phyloP scores from a whole-genome alignment of 2,113 vertebrate genomes.

The Vulpes vulpes region DNA sequence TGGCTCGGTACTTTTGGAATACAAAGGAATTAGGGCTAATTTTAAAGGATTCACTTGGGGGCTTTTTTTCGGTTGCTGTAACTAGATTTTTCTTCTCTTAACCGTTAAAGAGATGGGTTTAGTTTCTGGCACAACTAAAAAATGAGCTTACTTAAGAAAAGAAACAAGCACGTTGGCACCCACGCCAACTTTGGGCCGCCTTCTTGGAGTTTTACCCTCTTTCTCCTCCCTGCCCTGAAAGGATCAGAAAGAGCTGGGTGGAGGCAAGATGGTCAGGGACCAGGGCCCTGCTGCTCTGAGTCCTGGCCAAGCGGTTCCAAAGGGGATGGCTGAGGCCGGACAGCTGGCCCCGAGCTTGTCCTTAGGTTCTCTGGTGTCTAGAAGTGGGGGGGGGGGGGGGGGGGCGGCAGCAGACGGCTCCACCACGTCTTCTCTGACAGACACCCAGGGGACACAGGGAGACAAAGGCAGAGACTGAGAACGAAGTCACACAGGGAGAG shows the following conservation, averaged over 20 bases:
- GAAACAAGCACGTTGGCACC: not conserved
- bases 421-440: rapidly evolving
- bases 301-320: not conserved
- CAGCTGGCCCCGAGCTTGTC: not conserved
- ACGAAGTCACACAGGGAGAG: not conserved
- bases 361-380: not conserved
- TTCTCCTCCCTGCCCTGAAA: not conserved
- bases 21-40: rapidly evolving
- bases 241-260: rapidly evolving
- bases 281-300: rapidly evolving
- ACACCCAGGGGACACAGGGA: not conserved
- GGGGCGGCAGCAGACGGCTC: not conserved
- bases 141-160: not conserved
- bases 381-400: not conserved
- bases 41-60: no score
- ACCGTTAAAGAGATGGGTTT: not conserved
- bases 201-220: rapidly evolving
- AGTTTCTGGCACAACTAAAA: not conserved
- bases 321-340: rapidly evolving
- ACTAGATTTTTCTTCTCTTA: no score
- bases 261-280: rapidly evolving
- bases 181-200: rapidly evolving
- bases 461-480: not conserved
- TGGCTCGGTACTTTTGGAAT: rapidly evolving
- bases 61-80: rapidly evolving